Evolutionary conservation across 2,113 vertebrate species (phyloP).

Genomic region (Alces alces): DNA sequence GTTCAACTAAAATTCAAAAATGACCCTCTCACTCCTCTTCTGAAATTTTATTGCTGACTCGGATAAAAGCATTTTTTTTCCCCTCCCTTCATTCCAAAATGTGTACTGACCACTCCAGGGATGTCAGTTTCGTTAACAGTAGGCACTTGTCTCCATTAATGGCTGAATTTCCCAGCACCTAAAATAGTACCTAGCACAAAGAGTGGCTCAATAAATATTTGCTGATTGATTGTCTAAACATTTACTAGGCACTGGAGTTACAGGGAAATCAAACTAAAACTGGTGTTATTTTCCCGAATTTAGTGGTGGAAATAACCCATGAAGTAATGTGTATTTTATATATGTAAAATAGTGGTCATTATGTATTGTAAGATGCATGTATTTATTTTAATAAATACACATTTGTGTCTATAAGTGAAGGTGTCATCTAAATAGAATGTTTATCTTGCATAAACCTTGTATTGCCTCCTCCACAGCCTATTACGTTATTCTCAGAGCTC

Average conservation of each 20-base stretch:
- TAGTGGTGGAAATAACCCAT: not conserved
- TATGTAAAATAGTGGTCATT: not conserved
- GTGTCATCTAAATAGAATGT: not conserved
- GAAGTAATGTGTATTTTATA: not conserved
- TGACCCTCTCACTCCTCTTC: not conserved
- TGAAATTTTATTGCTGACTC: not conserved
- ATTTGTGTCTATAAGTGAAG: not conserved
- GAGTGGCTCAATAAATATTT: not conserved
- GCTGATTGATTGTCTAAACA: not conserved
- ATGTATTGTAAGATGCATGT: not conserved
- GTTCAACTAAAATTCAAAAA: not conserved
- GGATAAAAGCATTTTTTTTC: not conserved
- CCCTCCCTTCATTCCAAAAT: not conserved
- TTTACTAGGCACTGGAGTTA: not conserved
- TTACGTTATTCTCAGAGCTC: not conserved
- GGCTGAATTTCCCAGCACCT: not conserved
- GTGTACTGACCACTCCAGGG: not conserved
- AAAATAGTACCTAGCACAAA: not conserved
- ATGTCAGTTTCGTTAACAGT: not conserved
- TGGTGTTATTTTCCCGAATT: not conserved
- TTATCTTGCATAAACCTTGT: not conserved
- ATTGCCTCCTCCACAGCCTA: not conserved
- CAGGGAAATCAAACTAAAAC: not conserved
- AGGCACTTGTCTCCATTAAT: not conserved
- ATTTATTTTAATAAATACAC: constrained; percentile 1